phyloP scores from a whole-genome alignment of 2,888 invertebrate genomes.

The Pocota personata region DNA sequence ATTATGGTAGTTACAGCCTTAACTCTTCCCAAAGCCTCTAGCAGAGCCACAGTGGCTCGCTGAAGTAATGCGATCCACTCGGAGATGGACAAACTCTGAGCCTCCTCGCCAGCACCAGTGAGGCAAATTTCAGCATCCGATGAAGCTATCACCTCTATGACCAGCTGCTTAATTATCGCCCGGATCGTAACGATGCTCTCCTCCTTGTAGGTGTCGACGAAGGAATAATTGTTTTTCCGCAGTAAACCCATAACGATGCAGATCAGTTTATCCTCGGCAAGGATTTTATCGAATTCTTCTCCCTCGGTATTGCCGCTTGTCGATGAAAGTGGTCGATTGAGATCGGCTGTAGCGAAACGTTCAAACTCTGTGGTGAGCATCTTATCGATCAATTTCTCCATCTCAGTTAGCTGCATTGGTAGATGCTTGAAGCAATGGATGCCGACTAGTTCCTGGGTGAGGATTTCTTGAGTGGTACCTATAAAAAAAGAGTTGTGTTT shows the following conservation, averaged over 20 bases:
- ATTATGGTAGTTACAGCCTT: constrained; percentile 90
- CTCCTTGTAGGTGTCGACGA: constrained; percentile 93
- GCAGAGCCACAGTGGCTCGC: constrained; percentile 86
- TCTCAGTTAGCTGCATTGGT: constrained; percentile 96
- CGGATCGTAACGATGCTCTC: constrained; percentile 95
- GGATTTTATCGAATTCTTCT: constrained; percentile 81
- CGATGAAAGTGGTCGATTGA: constrained; percentile 90
- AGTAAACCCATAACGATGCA: constrained; percentile 95
- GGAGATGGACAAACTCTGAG: constrained; percentile 85
- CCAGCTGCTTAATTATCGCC: constrained; percentile 93
- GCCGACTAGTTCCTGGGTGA: constrained; percentile 94
- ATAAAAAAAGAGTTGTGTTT: not conserved
- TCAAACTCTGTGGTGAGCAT: constrained; percentile 98
- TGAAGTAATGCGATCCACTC: constrained; percentile 89
- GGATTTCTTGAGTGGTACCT: constrained; percentile 95
- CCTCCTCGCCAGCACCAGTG: constrained; percentile 83
- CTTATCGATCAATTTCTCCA: constrained; percentile 97
- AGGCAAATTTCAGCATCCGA: constrained; percentile 84
- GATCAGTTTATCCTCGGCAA: constrained; percentile 93
- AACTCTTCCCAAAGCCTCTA: constrained; percentile 89
- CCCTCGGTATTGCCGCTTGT: constrained; percentile 79
- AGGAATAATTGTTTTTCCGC: constrained; percentile 93
- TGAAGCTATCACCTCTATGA: constrained; percentile 89
- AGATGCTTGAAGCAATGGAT: constrained; percentile 97
- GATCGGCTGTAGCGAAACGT: constrained; percentile 94